Percentiles rank a stretch among this genome's conserved stretches.
phyloP scores from a whole-genome alignment of 2,888 invertebrate genomes.

The Dynastes maya region DNA sequence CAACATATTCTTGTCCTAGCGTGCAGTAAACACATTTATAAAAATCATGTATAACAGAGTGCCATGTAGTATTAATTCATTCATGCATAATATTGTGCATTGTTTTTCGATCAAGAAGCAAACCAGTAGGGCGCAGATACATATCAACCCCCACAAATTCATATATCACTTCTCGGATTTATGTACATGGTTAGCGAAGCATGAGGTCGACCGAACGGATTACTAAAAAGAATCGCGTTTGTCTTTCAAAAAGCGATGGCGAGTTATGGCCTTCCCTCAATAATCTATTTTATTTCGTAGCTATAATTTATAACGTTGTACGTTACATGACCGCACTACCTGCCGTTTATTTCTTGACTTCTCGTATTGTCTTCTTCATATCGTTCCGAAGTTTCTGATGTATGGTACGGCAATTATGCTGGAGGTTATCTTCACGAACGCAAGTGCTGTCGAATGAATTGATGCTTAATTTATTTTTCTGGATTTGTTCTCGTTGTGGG shows the following conservation, averaged over 20 bases:
- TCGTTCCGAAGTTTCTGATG: background rate
- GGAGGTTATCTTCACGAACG: slow-evolving; percentile 9
- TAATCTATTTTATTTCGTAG: slow-evolving; percentile 36
- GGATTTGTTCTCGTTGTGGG: background rate
- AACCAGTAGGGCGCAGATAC: slow-evolving; percentile 25
- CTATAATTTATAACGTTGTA: slow-evolving; percentile 17
- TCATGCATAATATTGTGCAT: slow-evolving; percentile 6
- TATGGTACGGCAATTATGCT: slow-evolving; percentile 20
- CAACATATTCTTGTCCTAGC: no score
- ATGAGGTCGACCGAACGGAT: background rate
- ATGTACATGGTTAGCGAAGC: background rate
- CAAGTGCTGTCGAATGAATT: background rate
- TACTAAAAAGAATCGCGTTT: slow-evolving; percentile 26
- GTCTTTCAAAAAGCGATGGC: slow-evolving; percentile 20
- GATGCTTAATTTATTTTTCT: slow-evolving; percentile 13
- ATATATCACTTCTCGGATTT: slow-evolving; percentile 25
- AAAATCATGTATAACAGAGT: background rate
- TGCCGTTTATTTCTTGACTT: slow-evolving; percentile 4
- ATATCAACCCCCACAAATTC: slow-evolving; percentile 6
- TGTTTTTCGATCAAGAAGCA: slow-evolving; percentile 15
- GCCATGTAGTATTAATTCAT: background rate
- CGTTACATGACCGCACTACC: slow-evolving; percentile 21
- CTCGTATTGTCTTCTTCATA: slow-evolving; percentile 10
- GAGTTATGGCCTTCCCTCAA: slow-evolving; percentile 26
- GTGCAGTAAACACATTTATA: no score